These are phyloP conservation scores for Acutogordius australiensis DNA, from an alignment of 2,888 invertebrate species.

Conservation along the genomic window DNA sequence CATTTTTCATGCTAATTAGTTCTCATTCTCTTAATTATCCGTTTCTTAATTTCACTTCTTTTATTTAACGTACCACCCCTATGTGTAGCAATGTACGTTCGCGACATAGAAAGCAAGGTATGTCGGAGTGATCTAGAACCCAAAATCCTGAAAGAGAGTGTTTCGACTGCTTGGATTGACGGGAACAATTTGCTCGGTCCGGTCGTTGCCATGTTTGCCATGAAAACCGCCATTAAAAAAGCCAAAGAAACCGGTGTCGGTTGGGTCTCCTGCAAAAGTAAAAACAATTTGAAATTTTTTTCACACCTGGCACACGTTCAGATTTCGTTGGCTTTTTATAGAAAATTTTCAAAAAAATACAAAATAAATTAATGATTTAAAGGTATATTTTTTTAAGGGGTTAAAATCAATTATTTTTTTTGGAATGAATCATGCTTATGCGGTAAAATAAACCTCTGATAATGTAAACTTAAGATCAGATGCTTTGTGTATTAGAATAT, in stretches of 20 bases:
- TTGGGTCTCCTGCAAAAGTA: slow-evolving; percentile 23
- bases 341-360: no score
- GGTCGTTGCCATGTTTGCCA: slow-evolving; percentile 14
- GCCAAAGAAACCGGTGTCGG: slow-evolving; percentile 24
- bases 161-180: slow-evolving; percentile 23
- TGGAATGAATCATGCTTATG: no score
- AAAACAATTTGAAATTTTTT: not conserved
- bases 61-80: not conserved
- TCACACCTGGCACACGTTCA: not conserved
- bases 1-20: no score
- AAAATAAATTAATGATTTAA: no score
- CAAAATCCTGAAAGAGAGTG: slow-evolving; percentile 20
- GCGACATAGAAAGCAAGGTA: slow-evolving; percentile 37
- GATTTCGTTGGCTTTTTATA: no score
- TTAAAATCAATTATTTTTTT: no score
- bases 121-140: slow-evolving; percentile 26
- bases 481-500: no score
- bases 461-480: no score
- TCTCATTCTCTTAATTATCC: no score
- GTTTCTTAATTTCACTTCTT: not conserved
- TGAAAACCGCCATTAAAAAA: slow-evolving; percentile 22
- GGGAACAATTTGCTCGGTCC: slow-evolving; percentile 24
- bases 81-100: slow-evolving; percentile 42
- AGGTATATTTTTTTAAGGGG: no score
- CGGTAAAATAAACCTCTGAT: no score